Evolutionary conservation across 2,113 vertebrate species (phyloP), one percentile per base, ranked within the genome.

Genomic region (Hippocampus abdominalis): DNA sequence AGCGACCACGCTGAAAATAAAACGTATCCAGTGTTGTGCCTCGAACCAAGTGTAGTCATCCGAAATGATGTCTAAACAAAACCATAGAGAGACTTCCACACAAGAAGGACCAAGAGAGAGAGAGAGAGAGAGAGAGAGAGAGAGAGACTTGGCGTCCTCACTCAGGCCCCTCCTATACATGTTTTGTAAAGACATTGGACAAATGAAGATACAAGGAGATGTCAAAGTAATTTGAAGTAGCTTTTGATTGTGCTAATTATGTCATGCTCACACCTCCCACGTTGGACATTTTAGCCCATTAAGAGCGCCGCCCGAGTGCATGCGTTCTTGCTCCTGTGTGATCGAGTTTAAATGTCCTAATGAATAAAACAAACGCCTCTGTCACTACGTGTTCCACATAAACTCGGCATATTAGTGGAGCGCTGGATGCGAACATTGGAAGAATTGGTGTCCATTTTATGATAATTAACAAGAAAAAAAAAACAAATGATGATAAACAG

Each of bases 211-310:
- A 75, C 59, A 79, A 74, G 62, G 62, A 71, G 68, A 80, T 65
- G 80, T 76, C 23, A 4, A n/a, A 70, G 57, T 81, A 72, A 84
- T 87, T 83, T 87, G 40, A 82, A 85, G 65, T 72, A 68, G 73
- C 53, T 78, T 88, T 79, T 84, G 73, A 80, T 81, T 76, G 67
- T 75, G 40, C 71, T 86, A 86, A 87, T 87, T 85, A 70, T 68
- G 72, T 73, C 77, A 82, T 87, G 39, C 76, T 72, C 62, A 68
- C 29, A 27, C 72, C 73, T 78, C 64, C 78, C 72, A 81, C 69
- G 39, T 74, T 77, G 73, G 73, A 64, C 59, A 76, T 69, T 74
- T 49, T 65, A 39, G 72, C 56, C 69, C 68, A 73, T 80, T 74
- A 79, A 66, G 64, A 78, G 71, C 70, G 75, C 67, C 72, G 76